These are phyloP conservation scores for Oreotrochilus melanogaster DNA, from an alignment of 2,113 vertebrate genomes.

Conservation along the genomic window DNA sequence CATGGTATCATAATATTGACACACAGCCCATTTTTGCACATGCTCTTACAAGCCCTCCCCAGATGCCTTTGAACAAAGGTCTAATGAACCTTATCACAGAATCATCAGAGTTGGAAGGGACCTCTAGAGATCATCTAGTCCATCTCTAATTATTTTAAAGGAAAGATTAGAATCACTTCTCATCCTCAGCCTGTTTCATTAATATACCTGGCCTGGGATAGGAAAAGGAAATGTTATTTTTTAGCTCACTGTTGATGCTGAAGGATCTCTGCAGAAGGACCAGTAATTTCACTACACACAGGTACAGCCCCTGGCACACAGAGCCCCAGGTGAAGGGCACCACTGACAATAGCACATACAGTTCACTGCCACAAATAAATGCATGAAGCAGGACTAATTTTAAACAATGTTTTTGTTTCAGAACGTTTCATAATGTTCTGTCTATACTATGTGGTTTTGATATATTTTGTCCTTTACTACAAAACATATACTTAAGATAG, in stretches of 20 bases:
- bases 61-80: neutral
- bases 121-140: too few relatives aligned
- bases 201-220: neutral
- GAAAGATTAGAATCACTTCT: neutral
- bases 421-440: neutral
- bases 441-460: neutral
- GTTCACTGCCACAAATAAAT: neutral
- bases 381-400: neutral
- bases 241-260: neutral
- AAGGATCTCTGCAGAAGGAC: neutral
- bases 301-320: neutral
- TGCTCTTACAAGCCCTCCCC: neutral
- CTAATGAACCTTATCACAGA: neutral
- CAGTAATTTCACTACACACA: neutral
- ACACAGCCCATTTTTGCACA: neutral
- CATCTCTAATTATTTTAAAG: neutral
- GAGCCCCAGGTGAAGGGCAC: neutral
- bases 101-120: too few relatives aligned
- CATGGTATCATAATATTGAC: neutral
- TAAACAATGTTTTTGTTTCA: neutral
- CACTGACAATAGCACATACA: neutral
- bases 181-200: neutral
- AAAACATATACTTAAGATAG: neutral
- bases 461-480: neutral
- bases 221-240: neutral